Percentiles rank a stretch among this genome's conserved stretches.
Evolutionary conservation across 2,888 invertebrate genomes (phyloP).

Genomic region (Nezara viridula): DNA sequence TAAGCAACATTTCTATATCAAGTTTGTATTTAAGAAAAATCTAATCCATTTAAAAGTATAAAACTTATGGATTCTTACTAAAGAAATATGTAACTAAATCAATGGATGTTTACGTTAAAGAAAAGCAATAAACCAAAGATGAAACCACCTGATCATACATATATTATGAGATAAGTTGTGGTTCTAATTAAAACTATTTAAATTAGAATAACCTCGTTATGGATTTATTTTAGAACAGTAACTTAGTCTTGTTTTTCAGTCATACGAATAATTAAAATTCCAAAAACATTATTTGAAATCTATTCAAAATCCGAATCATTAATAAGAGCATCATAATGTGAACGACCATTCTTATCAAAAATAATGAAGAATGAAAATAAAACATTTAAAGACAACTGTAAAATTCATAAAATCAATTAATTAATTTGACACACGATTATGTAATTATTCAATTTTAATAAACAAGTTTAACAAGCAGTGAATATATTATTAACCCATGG

Average conservation of each 20-base stretch:
- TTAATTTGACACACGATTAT: neutral
- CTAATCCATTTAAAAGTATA: no score
- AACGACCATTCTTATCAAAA: neutral
- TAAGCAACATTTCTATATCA: no score
- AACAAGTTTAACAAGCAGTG: neutral
- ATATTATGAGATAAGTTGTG: neutral
- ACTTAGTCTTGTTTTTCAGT: neutral
- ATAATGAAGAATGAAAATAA: neutral
- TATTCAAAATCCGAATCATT: neutral
- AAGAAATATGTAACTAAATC: neutral
- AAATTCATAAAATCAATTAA: neutral
- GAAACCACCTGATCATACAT: neutral
- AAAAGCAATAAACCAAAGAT: neutral
- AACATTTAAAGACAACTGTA: neutral
- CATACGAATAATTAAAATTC: neutral
- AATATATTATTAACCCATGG: neutral
- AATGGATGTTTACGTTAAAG: neutral
- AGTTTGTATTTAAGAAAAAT: no score
- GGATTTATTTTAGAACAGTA: neutral
- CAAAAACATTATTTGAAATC: neutral
- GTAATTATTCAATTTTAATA: neutral
- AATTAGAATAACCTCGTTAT: neutral
- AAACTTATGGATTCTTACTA: neutral
- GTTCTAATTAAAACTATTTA: neutral
- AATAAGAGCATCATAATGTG: neutral